A percentile compares a stretch with the other conserved stretches of the same genome.
These are phyloP conservation scores for Drosophila neonasuta DNA, from an alignment of 2,888 invertebrate species.

Conservation along the genomic window DNA sequence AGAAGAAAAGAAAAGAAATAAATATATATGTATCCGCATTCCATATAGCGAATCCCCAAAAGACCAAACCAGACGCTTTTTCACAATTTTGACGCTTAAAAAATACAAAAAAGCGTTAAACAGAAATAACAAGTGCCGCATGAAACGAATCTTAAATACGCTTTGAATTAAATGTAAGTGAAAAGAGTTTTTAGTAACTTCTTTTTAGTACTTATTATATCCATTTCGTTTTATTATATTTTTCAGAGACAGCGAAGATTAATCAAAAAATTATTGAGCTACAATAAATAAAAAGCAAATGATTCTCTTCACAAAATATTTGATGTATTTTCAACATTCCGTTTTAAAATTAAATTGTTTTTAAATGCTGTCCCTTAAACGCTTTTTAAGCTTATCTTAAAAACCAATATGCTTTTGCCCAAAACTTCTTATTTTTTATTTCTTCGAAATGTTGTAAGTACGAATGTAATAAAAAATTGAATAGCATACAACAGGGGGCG, in stretches of 20 bases:
- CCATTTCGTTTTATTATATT: too few species aligned
- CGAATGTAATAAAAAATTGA: slow-evolving; percentile 28
- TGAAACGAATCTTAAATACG: slow-evolving; percentile 19
- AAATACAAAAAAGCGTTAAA: slow-evolving; percentile 20
- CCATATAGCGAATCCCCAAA: slow-evolving; percentile 48
- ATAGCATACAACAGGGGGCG: slow-evolving; percentile 49
- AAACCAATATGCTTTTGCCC: slow-evolving; percentile 10
- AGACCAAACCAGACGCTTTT: slow-evolving; percentile 56
- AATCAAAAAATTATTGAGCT: neutral
- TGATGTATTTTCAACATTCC: too few species aligned
- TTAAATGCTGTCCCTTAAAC: neutral
- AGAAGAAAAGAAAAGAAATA: slow-evolving; percentile 20
- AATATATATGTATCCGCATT: slow-evolving; percentile 20
- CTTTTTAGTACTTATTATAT: too few species aligned
- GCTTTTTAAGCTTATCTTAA: neutral
- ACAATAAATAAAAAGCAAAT: neutral
- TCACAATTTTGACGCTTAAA: slow-evolving; percentile 64
- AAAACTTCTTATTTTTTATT: slow-evolving; percentile 13
- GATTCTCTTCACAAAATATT: too few species aligned
- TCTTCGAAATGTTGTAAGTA: slow-evolving; percentile 6
- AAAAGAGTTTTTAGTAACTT: neutral
- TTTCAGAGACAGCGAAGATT: too few species aligned
- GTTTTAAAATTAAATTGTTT: neutral
- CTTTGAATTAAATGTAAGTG: neutral
- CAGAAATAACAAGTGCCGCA: slow-evolving; percentile 13